Percentiles rank a stretch among this genome's conserved stretches.
phyloP scores from a whole-genome alignment of 2,888 invertebrate species.

The Sericinus montela region DNA sequence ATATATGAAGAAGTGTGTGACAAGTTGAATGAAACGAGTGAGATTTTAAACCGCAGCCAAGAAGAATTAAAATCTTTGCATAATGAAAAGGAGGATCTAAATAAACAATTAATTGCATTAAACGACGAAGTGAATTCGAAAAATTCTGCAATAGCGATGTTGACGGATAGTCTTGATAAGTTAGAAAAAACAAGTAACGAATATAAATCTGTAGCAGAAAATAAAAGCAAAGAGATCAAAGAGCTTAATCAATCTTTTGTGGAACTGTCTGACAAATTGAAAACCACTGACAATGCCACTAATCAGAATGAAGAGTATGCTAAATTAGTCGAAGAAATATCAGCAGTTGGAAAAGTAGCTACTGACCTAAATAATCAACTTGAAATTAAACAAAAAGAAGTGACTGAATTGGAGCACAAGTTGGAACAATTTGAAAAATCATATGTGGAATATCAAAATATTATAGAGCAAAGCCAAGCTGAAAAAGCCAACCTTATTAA shows the following conservation, averaged over 20 bases:
- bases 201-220: slow-evolving; percentile 36
- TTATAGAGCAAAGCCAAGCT: slow-evolving; percentile 45
- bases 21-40: slow-evolving; percentile 31
- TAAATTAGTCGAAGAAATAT: slow-evolving; percentile 49
- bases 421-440: slow-evolving; percentile 39
- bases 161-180: slow-evolving; percentile 37
- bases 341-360: slow-evolving; percentile 41
- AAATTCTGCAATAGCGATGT: slow-evolving; percentile 40
- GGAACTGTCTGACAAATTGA: slow-evolving; percentile 52
- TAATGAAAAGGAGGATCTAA: slow-evolving; percentile 48
- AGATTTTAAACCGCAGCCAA: slow-evolving; percentile 33
- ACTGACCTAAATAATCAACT: slow-evolving; percentile 38
- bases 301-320: slow-evolving; percentile 47
- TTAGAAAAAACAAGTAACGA: slow-evolving; percentile 35
- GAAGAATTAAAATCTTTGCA: slow-evolving; percentile 45
- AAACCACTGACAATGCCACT: slow-evolving; percentile 37
- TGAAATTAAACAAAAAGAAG: slow-evolving; percentile 40
- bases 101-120: slow-evolving; percentile 39
- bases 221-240: slow-evolving; percentile 60
- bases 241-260: slow-evolving; percentile 54
- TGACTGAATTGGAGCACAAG: slow-evolving; percentile 39
- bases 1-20: slow-evolving; percentile 35
- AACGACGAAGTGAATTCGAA: slow-evolving; percentile 47
- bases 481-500: slow-evolving; percentile 86
- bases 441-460: slow-evolving; percentile 45